phyloP scores from a whole-genome alignment of 2,797 vertebrate genomes.

The Pseudochaenichthys georgianus region DNA sequence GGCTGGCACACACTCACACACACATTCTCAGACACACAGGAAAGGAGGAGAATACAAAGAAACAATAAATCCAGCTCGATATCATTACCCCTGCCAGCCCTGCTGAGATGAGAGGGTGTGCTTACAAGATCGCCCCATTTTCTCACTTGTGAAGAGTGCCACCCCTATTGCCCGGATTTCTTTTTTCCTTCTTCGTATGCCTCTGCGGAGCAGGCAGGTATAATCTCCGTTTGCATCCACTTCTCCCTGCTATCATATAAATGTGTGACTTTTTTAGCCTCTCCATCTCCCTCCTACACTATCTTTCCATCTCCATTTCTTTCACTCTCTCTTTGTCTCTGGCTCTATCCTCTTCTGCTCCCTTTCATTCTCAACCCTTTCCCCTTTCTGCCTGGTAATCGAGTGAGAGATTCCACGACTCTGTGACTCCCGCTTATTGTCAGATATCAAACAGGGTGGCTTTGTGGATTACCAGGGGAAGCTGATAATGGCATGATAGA shows the following conservation, averaged over 20 bases:
- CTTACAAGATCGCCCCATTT: constrained; percentile 84
- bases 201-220: constrained; percentile 61
- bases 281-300: constrained; percentile 43
- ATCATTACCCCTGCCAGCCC: constrained; percentile 82
- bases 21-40: constrained; percentile 20
- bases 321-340: constrained; percentile 65
- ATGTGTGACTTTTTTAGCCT: constrained; percentile 65
- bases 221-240: constrained; percentile 67
- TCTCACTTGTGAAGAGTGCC: constrained; percentile 79
- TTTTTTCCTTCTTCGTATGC: constrained; percentile 61
- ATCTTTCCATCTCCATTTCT: constrained; percentile 65
- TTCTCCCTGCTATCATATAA: constrained; percentile 62
- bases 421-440: constrained; percentile 79
- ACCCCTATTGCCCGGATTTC: constrained; percentile 72
- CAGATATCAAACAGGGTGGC: constrained; percentile 85
- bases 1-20: constrained; percentile 15
- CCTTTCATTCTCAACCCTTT: constrained; percentile 83
- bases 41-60: constrained; percentile 11
- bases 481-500: constrained; percentile 85
- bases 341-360: constrained; percentile 80
- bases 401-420: constrained; percentile 80
- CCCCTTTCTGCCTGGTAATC: constrained; percentile 75
- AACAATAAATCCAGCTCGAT: constrained; percentile 70
- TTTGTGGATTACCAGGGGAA: constrained; percentile 86
- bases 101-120: constrained; percentile 88